Evolutionary conservation across 1,140 invertebrate genomes (phyloP), one percentile per base, ranked within the genome.

Genomic region (Halesus radiatus): DNA sequence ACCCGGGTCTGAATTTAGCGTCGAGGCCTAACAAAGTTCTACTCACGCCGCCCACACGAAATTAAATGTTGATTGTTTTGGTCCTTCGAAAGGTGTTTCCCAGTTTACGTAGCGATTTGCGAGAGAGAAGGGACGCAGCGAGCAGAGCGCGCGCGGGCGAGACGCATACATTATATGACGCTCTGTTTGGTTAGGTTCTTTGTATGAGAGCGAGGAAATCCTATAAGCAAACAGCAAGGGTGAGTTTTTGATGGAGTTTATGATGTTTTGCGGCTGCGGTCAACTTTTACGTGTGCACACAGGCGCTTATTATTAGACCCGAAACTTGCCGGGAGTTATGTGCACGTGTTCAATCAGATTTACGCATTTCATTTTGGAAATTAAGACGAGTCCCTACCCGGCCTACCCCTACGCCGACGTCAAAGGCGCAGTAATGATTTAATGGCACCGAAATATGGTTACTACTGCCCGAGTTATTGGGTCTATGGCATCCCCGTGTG

Each of bases 221-320:
- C 76, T 60, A 54, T 62, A 78, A 62, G 62, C 76, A 78, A 78
- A 78, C 76, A 78, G 10, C 53, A 75, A 58, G 72, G 72, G 72
- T 54, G 72, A 78, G 76, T 70, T 70, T 78, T 78, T 78, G 76
- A 78, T 78, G 64, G 64, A 78, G 76, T 70, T 78, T 78, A 78
- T 78, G 60, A 70, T 62, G 76, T 70, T 76, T 76, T 76, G 60
- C 50, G 75, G 75, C 18, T 23, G 58, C 58, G 75, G 75, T 62
- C 75, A 76, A 76, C 72, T 75, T 75, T 60, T 75, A 75, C 52
- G 53, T 56, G 26, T 37, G 54, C 72, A 75, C 72, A 75, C 23
- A 75, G 29, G 16, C 22, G 62, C 29, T 32, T 68, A 68, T 68
- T 37, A 50, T 18, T 18, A 26, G 16, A 32, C n/a, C 56, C 26